Percentiles rank a stretch among this genome's conserved stretches.
These are phyloP conservation scores for Melinopterus prodromus DNA, from an alignment of 2,888 invertebrate species.

Conservation along the genomic window DNA sequence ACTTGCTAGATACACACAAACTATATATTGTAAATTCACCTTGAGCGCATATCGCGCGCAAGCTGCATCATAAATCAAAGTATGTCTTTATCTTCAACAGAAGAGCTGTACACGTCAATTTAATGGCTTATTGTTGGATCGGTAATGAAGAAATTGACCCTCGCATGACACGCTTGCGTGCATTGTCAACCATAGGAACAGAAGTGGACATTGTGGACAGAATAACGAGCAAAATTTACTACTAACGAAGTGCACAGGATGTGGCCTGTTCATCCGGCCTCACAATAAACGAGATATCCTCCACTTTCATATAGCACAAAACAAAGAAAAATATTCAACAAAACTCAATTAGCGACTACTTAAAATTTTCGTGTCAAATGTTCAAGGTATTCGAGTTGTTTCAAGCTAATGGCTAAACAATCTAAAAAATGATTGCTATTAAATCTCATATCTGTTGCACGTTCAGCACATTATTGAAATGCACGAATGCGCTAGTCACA, in stretches of 20 bases:
- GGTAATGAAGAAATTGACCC: conserved; percentile 4
- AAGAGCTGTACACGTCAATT: background rate
- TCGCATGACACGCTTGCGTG: background rate
- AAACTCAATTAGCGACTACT: background rate
- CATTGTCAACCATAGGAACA: conserved; percentile 4
- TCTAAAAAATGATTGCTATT: no score
- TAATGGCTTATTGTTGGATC: background rate
- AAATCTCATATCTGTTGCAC: background rate
- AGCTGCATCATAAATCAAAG: background rate
- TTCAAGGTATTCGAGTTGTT: background rate
- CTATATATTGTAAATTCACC: background rate
- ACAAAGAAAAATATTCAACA: background rate
- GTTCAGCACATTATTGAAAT: background rate
- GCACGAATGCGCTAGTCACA: conserved; percentile 4
- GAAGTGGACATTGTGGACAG: background rate
- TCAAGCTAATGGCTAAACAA: no score
- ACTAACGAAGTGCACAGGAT: conserved; percentile 4
- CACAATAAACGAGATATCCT: background rate
- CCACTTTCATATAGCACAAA: background rate
- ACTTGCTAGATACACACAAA: no score
- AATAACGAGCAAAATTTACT: background rate
- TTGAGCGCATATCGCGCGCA: background rate
- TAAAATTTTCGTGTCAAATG: background rate
- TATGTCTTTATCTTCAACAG: background rate
- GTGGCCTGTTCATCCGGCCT: background rate